Evolutionary conservation across 2,797 vertebrate species (phyloP), one percentile per base, ranked within the genome.

Genomic region (Leucoraja ocellata): DNA sequence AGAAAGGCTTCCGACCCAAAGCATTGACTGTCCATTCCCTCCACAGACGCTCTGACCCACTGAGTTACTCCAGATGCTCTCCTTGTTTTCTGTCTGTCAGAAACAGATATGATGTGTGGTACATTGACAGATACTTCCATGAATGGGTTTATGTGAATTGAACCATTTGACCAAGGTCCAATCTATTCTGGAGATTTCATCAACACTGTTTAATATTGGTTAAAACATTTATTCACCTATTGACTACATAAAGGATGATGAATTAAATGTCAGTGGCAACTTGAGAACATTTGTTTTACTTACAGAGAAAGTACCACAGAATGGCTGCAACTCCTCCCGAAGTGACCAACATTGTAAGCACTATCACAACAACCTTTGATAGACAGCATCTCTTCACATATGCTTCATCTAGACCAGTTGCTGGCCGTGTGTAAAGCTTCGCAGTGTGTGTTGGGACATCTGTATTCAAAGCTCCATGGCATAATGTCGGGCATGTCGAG

Each of bases 241-340:
- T 63, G 32, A 4, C 32, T 65, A 32, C 28, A 8, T 32, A 65
- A 63, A 63, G 28, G 83, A 36, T 88, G n/a, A 32, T 73, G 90
- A 74, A 73, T 91, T 1, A 91, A 92, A 74, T 54, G 16, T 16
- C 46, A 92, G 23, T 91, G 18, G 8, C 61, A 74, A 92, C 46
- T 25, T 73, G 28, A 92, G 16, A 16, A 92, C 25, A 28, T 79
- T 39, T 73, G 78, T 80, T 46, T 76, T 73, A 92, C 90, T 92
- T 92, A 92, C 90, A 92, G 16, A 92, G 36, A 76, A 92, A 92
- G 39, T 92, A 92, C 90, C 90, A 92, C 36, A 92, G 5, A 76
- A 58, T n/a, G 71, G 90, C 90, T 14, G 90, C 90, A 76, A 10
- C 39, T 54, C 90, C 90, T 92, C 65, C 90, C 39, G 73, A 54